phyloP scores from a whole-genome alignment of 2,888 invertebrate species.

The Antheraea assamensis region DNA sequence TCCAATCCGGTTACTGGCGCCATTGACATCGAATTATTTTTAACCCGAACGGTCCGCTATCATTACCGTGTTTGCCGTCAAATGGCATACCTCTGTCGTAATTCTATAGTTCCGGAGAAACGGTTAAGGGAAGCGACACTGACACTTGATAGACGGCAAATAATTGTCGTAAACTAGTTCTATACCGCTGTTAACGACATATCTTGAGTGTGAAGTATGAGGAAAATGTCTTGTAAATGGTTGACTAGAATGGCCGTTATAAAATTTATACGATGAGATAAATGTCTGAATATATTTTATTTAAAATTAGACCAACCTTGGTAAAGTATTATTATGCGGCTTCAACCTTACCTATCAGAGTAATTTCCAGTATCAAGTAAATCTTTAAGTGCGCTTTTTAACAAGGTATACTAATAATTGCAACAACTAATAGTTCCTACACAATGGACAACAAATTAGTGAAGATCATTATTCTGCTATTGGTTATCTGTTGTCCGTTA shows the following conservation, averaged over 20 bases:
- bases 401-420: background rate
- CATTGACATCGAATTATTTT: conserved; percentile 65
- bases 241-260: background rate
- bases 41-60: conserved; percentile 51
- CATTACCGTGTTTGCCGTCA: conserved; percentile 46
- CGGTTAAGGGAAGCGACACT: conserved; percentile 38
- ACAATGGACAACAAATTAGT: too few relatives aligned
- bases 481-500: too few relatives aligned
- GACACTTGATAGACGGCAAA: conserved; percentile 44
- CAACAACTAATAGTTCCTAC: too few relatives aligned
- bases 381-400: background rate
- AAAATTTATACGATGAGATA: background rate
- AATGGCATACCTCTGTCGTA: conserved; percentile 44
- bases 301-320: background rate
- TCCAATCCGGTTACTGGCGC: conserved; percentile 1
- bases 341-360: background rate
- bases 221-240: background rate
- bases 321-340: background rate
- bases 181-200: conserved; percentile 51
- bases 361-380: background rate
- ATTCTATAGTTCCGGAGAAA: conserved; percentile 76
- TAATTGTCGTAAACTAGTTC: conserved; percentile 47
- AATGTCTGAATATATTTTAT: background rate
- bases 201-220: background rate
- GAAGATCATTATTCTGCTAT: too few relatives aligned